Base-by-base conservation (phyloP, 2,797 vertebrate genomes). In the Neosalanx taihuensis region DNA sequence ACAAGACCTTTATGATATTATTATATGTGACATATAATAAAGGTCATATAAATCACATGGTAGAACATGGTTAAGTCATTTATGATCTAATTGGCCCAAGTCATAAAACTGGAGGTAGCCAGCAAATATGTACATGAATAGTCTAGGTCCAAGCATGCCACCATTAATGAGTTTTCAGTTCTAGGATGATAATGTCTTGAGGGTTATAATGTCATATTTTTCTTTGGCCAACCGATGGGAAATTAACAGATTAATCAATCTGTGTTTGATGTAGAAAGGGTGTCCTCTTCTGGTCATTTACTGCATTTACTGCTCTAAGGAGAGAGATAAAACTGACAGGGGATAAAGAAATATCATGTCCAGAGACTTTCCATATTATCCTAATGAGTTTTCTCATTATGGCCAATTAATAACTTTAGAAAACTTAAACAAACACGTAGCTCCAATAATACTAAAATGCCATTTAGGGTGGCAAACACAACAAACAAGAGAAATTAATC, bases 221-320 rank as follows among this genome's bases (percentile, higher is more conserved):
- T 59, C 57, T 60, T 12, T 31, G 26, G 31, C 30, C 61, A 35
- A 18, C 18, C n/a, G 13, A 18, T 33, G 30, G 17, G 13, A 7
- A 17, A 17, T 56, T 10, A 56, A 56, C 51, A n/a, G 17, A 17
- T 56, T 17, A 56, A 56, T n/a, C 51, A 56, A 56, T 18, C 1
- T 64, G 31, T n/a, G 56, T n/a, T 9, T 59, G n/a, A 20, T 29
- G 41, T 66, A 23, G n/a, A 66, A 51, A 66, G 13, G 18, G 64
- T 30, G 41, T 49, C 64, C 64, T 49, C 64, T 51, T 66, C 64
- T 66, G 64, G 64, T 29, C 59, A 29, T 15, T 17, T 56, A 4
- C 51, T 5, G 9, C 17, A n/a, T 56, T n/a, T 56, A 17, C 51
- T 1, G 18, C 17, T 4, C 5, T n/a, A 18, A 46, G 51, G 17